Evolutionary conservation across 2,888 invertebrate species (phyloP), one percentile per base, ranked within the genome.

Genomic region (Anaspis maculata): DNA sequence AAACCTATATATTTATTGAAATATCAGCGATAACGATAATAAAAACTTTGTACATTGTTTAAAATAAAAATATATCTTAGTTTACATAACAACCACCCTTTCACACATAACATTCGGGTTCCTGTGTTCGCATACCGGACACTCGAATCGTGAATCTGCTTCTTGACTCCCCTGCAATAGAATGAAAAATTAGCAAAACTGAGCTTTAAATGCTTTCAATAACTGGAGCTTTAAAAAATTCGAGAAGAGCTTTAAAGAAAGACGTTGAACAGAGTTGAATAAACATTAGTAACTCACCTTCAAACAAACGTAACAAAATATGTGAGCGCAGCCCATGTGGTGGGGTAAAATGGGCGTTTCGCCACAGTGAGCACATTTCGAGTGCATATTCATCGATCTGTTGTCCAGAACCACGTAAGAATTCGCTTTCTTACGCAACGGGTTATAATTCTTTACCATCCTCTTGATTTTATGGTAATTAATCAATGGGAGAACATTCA

Each of bases 261-360:
- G 12, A 2, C 9, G n/a, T 32, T 12, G 3, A 4, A 12, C 12
- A 32, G n/a, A n/a, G n/a, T n/a, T n/a, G n/a, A n/a, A 26, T 24
- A 32, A 15, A 31, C 9, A 21, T 26, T 15, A 30, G 22, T 28
- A 16, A 30, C 27, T 64, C 59, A 82, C 86, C 65, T 73, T 72
- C 44, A 92, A 66, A 61, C 92, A 94, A 54, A 83, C 88, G 61
- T 87, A 90, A 63, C 92, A 94, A 67, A 86, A 92, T 30, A 90
- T 70, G 66, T 94, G 91, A 3, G 71, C 64, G 61, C 92, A 94
- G 3, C 86, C 88, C 68, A 91, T 85, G 44, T 82, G 79, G 57
- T 84, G 77, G 0, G 92, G 90, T 44, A 85, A 62, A 19, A 84
- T 76, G 2, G 91, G 91, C 42, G 72, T 72, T 37, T 80, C 76